Percentiles rank a stretch among this genome's conserved stretches.
Conservation (phyloP, 2,113 vertebrate species). For the Telmatochromis sp. region DNA sequence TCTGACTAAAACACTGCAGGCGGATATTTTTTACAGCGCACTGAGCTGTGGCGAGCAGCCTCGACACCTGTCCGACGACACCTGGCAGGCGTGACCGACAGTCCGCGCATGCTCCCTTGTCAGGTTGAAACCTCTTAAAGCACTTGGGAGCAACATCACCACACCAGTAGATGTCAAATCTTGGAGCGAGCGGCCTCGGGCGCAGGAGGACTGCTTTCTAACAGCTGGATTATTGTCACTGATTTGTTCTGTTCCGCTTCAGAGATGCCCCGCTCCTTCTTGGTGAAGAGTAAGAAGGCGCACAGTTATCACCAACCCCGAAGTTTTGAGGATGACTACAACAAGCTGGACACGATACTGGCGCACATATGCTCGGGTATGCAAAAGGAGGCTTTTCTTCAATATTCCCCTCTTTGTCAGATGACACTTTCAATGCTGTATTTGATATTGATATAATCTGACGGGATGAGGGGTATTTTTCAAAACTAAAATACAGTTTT, state of each 20-base stretch:
- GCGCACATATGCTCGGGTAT: slow-evolving; percentile 84
- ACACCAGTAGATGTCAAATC: slow-evolving; percentile 31
- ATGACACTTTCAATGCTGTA: background rate
- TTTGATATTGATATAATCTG: background rate
- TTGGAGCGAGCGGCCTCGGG: background rate
- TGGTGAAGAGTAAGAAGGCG: slow-evolving; percentile 96
- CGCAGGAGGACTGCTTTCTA: background rate
- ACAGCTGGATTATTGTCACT: background rate
- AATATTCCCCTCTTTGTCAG: background rate
- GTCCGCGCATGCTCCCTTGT: slow-evolving; percentile 63
- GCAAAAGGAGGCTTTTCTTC: background rate
- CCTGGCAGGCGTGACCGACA: slow-evolving; percentile 76
- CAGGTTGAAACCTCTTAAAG: slow-evolving; percentile 41
- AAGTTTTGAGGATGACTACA: slow-evolving; percentile 77
- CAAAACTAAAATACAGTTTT: background rate
- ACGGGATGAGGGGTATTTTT: background rate
- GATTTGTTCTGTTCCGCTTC: background rate
- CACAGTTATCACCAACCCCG: slow-evolving; percentile 96
- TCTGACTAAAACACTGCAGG: background rate
- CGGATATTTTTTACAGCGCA: background rate
- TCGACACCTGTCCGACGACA: slow-evolving; percentile 84
- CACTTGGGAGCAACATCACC: background rate
- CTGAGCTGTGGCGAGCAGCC: background rate
- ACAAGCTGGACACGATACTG: slow-evolving; percentile 71
- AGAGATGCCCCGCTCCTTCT: slow-evolving; percentile 91